These are phyloP conservation scores for Corapipo altera DNA, from an alignment of 2,113 vertebrate species.

Conservation along the genomic window DNA sequence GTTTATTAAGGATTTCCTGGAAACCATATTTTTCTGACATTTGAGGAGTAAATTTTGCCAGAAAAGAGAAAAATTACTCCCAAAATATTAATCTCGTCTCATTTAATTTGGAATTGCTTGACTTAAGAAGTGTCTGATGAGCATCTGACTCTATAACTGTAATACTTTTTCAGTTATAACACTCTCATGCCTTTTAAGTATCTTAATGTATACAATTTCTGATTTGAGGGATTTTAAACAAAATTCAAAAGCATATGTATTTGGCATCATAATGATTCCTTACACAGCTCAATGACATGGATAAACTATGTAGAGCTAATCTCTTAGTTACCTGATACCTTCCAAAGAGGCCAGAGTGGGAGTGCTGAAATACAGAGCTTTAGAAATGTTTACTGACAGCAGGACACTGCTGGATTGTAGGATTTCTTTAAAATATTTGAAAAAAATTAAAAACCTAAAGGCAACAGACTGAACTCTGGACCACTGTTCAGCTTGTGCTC, in stretches of 20 bases:
- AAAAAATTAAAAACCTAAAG: background rate
- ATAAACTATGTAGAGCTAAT: background rate
- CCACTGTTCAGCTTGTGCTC: background rate
- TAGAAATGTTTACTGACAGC: background rate
- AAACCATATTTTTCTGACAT: background rate
- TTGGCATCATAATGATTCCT: background rate
- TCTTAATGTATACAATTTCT: background rate
- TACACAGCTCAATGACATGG: background rate
- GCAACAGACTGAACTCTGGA: background rate
- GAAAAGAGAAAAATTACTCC: background rate
- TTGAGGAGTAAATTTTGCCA: background rate
- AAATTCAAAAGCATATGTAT: fast-evolving
- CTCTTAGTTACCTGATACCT: background rate
- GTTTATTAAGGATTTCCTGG: background rate
- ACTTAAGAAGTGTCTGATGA: background rate
- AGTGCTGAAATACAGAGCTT: background rate
- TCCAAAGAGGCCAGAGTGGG: background rate
- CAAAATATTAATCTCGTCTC: background rate
- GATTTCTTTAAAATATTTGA: background rate
- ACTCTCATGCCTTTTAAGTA: background rate
- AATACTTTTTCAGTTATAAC: background rate
- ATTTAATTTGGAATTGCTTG: background rate
- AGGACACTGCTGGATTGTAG: background rate
- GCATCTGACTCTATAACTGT: background rate
- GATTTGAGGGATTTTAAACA: background rate